These are phyloP conservation scores for Picathartes gymnocephalus DNA, from an alignment of 2,113 vertebrate genomes.

Conservation along the genomic window DNA sequence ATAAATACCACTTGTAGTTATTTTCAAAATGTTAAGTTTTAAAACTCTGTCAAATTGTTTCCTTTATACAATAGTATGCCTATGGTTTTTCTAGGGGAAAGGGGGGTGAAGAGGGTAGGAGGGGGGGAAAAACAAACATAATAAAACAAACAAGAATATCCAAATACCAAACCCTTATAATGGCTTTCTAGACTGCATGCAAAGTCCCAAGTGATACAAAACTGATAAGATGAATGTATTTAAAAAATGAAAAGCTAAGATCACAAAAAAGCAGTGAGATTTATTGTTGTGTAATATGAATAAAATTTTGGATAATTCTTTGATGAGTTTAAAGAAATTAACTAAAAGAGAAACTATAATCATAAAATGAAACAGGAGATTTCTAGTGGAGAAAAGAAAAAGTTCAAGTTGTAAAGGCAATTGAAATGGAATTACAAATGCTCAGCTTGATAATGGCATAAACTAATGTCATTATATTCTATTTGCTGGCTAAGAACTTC, in stretches of 20 bases:
- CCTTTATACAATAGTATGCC: neutral
- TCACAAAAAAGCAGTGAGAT: neutral
- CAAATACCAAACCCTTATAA: neutral
- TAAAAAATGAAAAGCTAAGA: neutral
- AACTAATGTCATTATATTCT: neutral
- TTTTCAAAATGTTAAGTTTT: neutral
- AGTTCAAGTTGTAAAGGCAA: neutral
- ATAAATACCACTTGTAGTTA: neutral
- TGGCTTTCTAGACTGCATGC: neutral
- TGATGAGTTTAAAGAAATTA: neutral
- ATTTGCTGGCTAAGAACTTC: neutral
- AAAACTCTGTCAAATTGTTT: neutral
- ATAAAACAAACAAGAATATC: neutral
- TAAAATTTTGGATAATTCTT: neutral
- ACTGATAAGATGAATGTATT: neutral
- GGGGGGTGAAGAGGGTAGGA: fast-evolving
- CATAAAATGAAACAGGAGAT: neutral
- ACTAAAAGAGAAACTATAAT: neutral
- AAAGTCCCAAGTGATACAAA: neutral
- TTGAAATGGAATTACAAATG: neutral
- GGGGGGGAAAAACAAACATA: neutral
- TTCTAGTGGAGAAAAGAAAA: neutral
- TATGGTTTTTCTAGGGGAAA: neutral
- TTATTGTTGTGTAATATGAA: neutral
- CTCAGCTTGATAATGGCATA: neutral